Evolutionary conservation across 2,888 invertebrate genomes (phyloP).

Genomic region (Agrochola macilenta): DNA sequence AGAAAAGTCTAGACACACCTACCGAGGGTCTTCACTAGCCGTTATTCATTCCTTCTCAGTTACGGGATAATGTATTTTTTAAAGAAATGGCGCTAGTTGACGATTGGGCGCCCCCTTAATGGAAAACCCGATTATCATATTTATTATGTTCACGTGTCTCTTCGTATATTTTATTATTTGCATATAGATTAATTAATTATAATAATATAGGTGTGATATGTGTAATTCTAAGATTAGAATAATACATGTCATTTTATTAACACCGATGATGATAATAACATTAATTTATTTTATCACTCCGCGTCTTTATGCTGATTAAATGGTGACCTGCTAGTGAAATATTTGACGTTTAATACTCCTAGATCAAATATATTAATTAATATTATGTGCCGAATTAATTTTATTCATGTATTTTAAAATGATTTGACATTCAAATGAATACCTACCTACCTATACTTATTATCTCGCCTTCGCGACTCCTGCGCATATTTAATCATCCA

Average conservation of each 20-base stretch:
- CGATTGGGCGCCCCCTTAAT: too few species aligned
- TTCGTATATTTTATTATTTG: neutral
- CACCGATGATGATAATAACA: too few species aligned
- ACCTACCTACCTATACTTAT: neutral
- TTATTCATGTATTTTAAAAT: constrained; percentile 23
- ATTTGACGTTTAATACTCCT: constrained; percentile 13
- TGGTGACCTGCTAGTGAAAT: constrained; percentile 14
- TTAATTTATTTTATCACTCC: constrained; percentile 31
- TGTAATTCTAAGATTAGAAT: constrained; percentile 30
- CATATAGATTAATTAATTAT: constrained; percentile 9
- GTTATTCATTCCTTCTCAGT: too few species aligned
- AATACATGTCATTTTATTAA: too few species aligned
- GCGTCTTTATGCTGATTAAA: constrained; percentile 11
- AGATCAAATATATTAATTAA: constrained; percentile 34
- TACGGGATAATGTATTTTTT: too few species aligned
- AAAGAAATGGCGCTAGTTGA: too few species aligned
- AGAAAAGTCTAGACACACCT: too few species aligned
- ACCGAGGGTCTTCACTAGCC: too few species aligned
- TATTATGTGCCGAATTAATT: neutral
- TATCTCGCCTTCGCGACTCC: neutral
- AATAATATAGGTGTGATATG: constrained; percentile 20
- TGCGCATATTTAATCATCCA: constrained; percentile 28
- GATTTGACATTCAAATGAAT: constrained; percentile 40
- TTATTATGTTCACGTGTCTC: too few species aligned
- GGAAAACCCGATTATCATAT: neutral